Evolutionary conservation across 2,888 invertebrate genomes (phyloP).

Genomic region (Seladonia tumulorum): DNA sequence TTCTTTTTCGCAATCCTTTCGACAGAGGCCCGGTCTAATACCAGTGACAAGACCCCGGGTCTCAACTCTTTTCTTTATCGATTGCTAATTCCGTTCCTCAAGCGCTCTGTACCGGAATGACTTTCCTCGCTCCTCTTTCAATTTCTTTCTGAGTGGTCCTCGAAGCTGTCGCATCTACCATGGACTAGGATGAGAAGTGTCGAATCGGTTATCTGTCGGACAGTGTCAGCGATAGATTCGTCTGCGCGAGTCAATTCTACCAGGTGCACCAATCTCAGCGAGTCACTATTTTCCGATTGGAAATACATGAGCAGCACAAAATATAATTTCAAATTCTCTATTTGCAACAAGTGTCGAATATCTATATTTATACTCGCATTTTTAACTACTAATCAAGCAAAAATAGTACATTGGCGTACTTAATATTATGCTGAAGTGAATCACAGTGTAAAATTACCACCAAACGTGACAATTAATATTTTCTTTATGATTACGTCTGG

Average conservation of each 20-base stretch:
- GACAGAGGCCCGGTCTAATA: background rate
- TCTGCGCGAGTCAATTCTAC: background rate
- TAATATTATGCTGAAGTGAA: no score
- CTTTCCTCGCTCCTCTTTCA: background rate
- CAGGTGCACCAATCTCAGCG: background rate
- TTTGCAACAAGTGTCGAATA: background rate
- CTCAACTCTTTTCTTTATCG: background rate
- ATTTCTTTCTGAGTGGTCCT: background rate
- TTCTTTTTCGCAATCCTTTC: slow-evolving; percentile 47
- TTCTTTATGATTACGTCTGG: no score
- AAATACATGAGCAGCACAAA: background rate
- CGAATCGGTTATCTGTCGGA: background rate
- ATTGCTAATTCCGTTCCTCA: background rate
- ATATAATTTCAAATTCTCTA: background rate
- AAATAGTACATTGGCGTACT: background rate
- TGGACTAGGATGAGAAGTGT: background rate
- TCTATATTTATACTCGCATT: background rate
- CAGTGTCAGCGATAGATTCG: slow-evolving; percentile 1
- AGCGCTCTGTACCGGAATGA: background rate
- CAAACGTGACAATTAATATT: no score
- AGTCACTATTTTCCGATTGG: background rate
- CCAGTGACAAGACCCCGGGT: background rate
- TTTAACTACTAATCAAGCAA: background rate
- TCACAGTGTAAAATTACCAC: no score
- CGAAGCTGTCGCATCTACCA: background rate